Evolutionary conservation across 2,888 invertebrate species (phyloP), one percentile per base, ranked within the genome.

Genomic region (Aspidiotus rigidus): DNA sequence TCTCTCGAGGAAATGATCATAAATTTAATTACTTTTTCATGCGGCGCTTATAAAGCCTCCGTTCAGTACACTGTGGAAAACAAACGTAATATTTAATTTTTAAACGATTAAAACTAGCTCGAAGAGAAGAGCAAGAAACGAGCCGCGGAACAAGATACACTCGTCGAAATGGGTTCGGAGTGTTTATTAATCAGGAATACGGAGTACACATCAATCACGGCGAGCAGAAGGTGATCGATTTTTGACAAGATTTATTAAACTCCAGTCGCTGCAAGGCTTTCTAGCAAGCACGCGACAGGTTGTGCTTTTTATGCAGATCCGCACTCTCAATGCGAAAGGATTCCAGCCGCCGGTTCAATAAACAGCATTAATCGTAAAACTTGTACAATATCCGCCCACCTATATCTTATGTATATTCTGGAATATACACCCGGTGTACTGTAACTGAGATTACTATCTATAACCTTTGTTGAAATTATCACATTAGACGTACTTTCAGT

Each of bases 191-290:
- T 64, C 56, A 64, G 64, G 55, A 28, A n/a, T 56, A 64, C 55
- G 64, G 53, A 55, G 17, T 17, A 40, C 13, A 7, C 64, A 64
- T 64, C 64, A 64, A 64, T 64, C 64, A 64, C 40, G 16, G 13
- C 17, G 13, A 53, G 10, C 54, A 13, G 15, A 64, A 64, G 53
- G 64, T 64, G 55, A 64, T 64, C 64, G 55, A n/a, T 64, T 64
- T 64, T 64, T 64, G 64, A 64, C 64, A 64, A 64, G 64, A 64
- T 64, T 64, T 64, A 64, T 64, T 64, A 40, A 55, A 64, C 39
- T 10, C 13, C 41, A 64, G 55, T 64, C 28, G 64, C 64, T 64
- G 54, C 55, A 9, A 56, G 64, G 64, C 64, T 64, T 64, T 55
- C 40, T 15, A 39, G 56, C 64, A 53, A 64, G 64, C 64, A 64